Evolutionary conservation across 2,113 vertebrate genomes (phyloP), one percentile per base, ranked within the genome.

Genomic region (Anarhynchus alexandrinus): DNA sequence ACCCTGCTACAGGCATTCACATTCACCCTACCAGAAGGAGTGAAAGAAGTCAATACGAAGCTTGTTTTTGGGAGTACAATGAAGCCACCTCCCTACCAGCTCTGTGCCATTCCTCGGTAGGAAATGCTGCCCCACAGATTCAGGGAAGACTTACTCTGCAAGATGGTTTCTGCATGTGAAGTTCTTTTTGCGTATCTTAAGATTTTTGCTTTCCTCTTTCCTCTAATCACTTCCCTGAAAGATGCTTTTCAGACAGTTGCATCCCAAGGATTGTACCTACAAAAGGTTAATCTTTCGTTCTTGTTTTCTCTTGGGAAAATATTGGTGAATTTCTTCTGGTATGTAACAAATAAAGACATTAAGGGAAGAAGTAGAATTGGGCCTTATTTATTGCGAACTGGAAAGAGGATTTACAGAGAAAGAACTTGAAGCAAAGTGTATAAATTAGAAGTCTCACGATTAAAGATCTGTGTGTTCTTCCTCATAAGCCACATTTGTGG

Each of bases 41-140:
- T 88, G 51, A 95, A 81, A 6, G 94, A 82, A 57, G 64, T 96
- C 47, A 91, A 57, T 38, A 80, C 90, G 32, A 76, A 96, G 10
- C 42, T 94, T 10, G 23, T 95, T 69, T 96, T 81, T 54, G 94
- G 97, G 42, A 82, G 40, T 14, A 98, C 85, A 1, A 78, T 95
- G 95, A 95, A 89, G 78, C 96, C 97, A 43, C 58, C 47, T 36
- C 91, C 93, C 16, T 97, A 97, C 71, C 38, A 98, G 42, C 91
- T 98, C 57, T 96, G 95, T 70, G 96, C 95, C 13, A 49, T 86
- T 51, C 86, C 93, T 80, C 34, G 22, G 12, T 93, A 97, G 82
- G 40, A 66, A 77, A 62, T 16, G 29, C 38, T 64, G 43, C 34
- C 29, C 15, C 38, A 12, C 42, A 58, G 45, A 55, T 79, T 43